Evolutionary conservation across 2,888 invertebrate genomes (phyloP), one percentile per base, ranked within the genome.

Genomic region (Pachliopta kotzebuea): DNA sequence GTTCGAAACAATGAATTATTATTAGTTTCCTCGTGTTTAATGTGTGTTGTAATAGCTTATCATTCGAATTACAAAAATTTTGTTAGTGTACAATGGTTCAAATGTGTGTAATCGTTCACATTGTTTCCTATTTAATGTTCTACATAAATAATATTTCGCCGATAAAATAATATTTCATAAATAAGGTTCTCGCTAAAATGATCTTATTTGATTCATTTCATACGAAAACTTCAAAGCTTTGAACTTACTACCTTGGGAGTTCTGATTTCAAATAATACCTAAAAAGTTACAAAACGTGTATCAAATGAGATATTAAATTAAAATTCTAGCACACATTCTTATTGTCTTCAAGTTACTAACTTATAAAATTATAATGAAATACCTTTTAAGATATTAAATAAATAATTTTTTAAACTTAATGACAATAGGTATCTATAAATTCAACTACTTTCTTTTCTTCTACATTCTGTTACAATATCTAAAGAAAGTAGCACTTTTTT

Each of bases 1-100:
- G 52, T 52, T 52, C 1, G 21, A 52, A 37, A 60, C 59, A 60
- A 53, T 52, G 21, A 23, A 23, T 29, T 59, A 60, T 23, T 52
- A 60, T 21, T 52, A 60, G 37, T 53, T 31, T 21, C 45, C 3
- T n/a, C 18, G 11, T 45, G n/a, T 45, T 18, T 18, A n/a, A 18
- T 45, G 9, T 14, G 45, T 14, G n/a, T 6, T 45, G 45, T n/a
- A 45, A 45, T 45, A 4, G 6, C 4, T 45, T 7, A 4, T 45
- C 45, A 45, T n/a, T 45, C 6, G 11, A n/a, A n/a, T 45, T 6
- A 6, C 6, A n/a, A 18, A 45, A 45, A 7, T n/a, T 18, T n/a
- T n/a, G n/a, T 45, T n/a, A 37, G 14, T 37, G 11, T 37, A 3
- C 14, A n/a, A n/a, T n/a, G 18, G 7, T 8, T 0, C 1, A 6